phyloP scores from a whole-genome alignment of 1,140 invertebrate species.

The Sarcophaga peregrina region DNA sequence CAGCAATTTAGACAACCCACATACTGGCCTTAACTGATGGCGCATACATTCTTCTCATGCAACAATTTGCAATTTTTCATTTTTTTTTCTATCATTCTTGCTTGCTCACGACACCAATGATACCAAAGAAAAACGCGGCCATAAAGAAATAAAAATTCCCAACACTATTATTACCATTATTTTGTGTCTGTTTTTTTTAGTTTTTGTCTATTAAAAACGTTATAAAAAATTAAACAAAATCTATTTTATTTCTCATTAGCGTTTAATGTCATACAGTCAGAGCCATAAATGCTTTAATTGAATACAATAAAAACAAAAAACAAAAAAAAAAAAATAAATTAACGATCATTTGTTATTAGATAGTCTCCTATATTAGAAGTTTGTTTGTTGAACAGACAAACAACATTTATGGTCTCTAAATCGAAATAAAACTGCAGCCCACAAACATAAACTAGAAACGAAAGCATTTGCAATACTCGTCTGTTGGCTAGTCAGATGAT shows the following conservation, averaged over 20 bases:
- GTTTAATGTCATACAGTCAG: conserved; percentile 11
- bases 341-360: conserved; percentile 4
- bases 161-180: conserved; percentile 13
- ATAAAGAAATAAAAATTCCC: too few relatives aligned
- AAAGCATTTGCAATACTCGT: too few relatives aligned
- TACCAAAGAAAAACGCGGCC: neutral
- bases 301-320: neutral
- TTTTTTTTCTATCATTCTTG: neutral
- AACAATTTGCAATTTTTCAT: conserved; percentile 1
- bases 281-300: conserved; percentile 1
- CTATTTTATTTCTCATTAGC: conserved; percentile 22
- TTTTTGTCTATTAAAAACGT: neutral
- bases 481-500: neutral
- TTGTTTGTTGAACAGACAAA: neutral
- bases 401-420: neutral
- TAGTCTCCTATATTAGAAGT: neutral
- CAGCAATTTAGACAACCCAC: too few relatives aligned
- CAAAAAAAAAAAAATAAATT: neutral
- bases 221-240: conserved; percentile 15
- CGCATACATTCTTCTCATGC: neutral
- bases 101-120: neutral
- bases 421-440: neutral
- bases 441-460: neutral
- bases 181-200: neutral
- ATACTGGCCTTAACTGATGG: too few relatives aligned